phyloP scores from a whole-genome alignment of 2,888 invertebrate species.

The Machimus atricapillus region DNA sequence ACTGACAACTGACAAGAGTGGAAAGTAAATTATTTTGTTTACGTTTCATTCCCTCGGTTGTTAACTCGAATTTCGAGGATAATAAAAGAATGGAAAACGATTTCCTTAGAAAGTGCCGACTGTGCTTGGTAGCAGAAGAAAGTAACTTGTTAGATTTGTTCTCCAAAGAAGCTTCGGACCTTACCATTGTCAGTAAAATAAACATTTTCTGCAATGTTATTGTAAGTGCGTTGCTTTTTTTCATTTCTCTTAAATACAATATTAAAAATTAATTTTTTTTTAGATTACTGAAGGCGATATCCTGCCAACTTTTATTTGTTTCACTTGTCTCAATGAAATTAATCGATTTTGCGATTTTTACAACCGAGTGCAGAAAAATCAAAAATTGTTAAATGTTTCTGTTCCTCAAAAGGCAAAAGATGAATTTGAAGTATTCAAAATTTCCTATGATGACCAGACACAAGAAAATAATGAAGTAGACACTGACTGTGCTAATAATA shows the following conservation, averaged over 20 bases:
- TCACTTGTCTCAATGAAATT: conserved; percentile 42
- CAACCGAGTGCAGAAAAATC: conserved; percentile 41
- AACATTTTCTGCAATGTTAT: conserved; percentile 32
- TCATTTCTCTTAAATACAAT: not conserved
- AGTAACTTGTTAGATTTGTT: conserved; percentile 26
- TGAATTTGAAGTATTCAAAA: not conserved
- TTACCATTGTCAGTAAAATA: conserved; percentile 29
- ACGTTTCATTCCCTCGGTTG: not conserved
- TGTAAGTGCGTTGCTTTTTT: not conserved
- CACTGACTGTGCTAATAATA: not conserved
- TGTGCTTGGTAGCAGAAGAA: conserved; percentile 24
- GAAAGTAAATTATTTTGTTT: not conserved
- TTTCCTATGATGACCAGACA: not conserved
- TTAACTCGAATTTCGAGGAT: not conserved
- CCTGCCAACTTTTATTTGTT: conserved; percentile 39
- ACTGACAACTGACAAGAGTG: not conserved
- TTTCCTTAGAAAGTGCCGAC: conserved; percentile 27
- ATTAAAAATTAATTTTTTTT: not conserved
- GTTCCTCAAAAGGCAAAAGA: not conserved
- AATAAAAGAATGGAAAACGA: not conserved
- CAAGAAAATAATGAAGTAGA: not conserved
- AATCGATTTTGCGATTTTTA: conserved; percentile 42
- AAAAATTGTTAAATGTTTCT: conserved; percentile 29
- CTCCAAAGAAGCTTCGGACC: not conserved
- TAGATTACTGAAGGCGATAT: conserved; percentile 31